These are phyloP conservation scores for Tyria jacobaeae DNA, from an alignment of 2,888 invertebrate species.

Conservation along the genomic window DNA sequence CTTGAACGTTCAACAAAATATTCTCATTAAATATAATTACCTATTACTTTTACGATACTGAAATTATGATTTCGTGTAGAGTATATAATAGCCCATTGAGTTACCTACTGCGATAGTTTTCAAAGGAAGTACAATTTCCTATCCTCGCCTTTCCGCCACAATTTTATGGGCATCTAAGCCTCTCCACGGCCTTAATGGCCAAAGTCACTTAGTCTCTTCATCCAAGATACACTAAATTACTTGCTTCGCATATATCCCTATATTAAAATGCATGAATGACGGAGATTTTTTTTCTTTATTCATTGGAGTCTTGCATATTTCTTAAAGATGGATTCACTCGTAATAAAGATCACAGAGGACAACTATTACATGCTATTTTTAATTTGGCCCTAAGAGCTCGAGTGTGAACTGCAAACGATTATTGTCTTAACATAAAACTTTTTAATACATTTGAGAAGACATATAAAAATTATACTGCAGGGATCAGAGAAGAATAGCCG, in stretches of 20 bases:
- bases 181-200: slow-evolving; percentile 37
- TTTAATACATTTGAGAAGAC: too few relatives aligned
- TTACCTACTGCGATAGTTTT: slow-evolving; percentile 35
- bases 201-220: slow-evolving; percentile 44
- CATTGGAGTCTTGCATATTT: not conserved
- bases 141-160: slow-evolving; percentile 42
- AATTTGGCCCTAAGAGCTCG: too few relatives aligned
- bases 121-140: slow-evolving; percentile 18
- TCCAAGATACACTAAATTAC: slow-evolving; percentile 26
- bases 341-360: too few relatives aligned
- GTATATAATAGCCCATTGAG: slow-evolving; percentile 22
- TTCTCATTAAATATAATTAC: slow-evolving; percentile 13
- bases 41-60: slow-evolving; percentile 24
- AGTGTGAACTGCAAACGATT: too few relatives aligned
- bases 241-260: slow-evolving; percentile 17
- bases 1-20: slow-evolving; percentile 6
- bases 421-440: too few relatives aligned
- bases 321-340: not conserved
- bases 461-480: too few relatives aligned
- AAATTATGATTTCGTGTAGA: slow-evolving; percentile 24
- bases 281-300: not conserved
- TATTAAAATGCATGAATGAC: not conserved
- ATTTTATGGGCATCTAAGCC: slow-evolving; percentile 45
- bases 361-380: too few relatives aligned
- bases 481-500: too few relatives aligned